Conservation (phyloP, 2,888 invertebrate genomes). For the Meandrusa payeni region DNA sequence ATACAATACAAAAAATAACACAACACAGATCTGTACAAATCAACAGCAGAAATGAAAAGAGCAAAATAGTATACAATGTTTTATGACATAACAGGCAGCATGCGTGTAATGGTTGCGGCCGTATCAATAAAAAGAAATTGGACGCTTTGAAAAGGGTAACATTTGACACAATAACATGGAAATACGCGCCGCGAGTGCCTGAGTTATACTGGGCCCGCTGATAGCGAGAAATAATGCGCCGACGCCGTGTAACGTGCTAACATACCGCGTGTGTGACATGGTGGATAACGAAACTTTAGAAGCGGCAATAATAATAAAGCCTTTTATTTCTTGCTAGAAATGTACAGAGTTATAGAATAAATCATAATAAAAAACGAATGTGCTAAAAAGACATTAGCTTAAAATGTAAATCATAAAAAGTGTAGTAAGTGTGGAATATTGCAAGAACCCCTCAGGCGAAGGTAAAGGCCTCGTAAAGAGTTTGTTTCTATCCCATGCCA, state of each 20-base stretch:
- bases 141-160: slow-evolving; percentile 21
- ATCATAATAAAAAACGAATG: too few species aligned
- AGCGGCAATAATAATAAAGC: slow-evolving; percentile 1
- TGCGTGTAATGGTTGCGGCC: background rate
- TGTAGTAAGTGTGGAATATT: too few species aligned
- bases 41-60: too few species aligned
- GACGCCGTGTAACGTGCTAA: slow-evolving; percentile 32
- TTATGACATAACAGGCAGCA: slow-evolving; percentile 4
- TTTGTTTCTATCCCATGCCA: too few species aligned
- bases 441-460: too few species aligned
- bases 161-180: slow-evolving; percentile 32
- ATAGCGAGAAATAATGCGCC: slow-evolving; percentile 60
- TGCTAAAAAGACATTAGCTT: too few species aligned
- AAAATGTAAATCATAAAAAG: too few species aligned
- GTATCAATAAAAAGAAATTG: slow-evolving; percentile 16
- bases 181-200: slow-evolving; percentile 30
- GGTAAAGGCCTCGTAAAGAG: too few species aligned
- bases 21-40: too few species aligned
- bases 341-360: too few species aligned
- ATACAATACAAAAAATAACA: too few species aligned
- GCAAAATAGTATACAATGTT: slow-evolving; percentile 1
- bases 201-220: slow-evolving; percentile 52
- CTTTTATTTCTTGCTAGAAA: too few species aligned
- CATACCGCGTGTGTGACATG: slow-evolving; percentile 31
- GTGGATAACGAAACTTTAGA: slow-evolving; percentile 7